Conservation (phyloP, 2,888 invertebrate genomes). For the Eulithis testata region DNA sequence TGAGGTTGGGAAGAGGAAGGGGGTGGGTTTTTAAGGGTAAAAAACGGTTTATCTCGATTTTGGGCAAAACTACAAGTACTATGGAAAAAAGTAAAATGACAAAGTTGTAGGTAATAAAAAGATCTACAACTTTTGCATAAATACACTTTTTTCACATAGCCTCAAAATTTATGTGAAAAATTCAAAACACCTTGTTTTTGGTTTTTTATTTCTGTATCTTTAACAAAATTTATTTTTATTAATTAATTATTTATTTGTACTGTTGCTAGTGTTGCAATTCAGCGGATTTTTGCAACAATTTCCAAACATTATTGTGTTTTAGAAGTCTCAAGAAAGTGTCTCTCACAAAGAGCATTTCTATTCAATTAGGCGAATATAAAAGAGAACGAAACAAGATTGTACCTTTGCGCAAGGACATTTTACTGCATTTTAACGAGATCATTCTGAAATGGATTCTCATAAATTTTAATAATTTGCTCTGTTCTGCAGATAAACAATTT, state of each 20-base stretch:
- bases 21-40: too few relatives aligned
- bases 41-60: too few relatives aligned
- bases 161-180: too few relatives aligned
- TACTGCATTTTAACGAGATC: conserved; percentile 32
- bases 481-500: conserved; percentile 16
- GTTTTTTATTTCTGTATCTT: too few relatives aligned
- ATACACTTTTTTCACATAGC: too few relatives aligned
- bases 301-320: conserved; percentile 17
- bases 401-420: conserved; percentile 24
- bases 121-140: too few relatives aligned
- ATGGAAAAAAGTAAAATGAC: too few relatives aligned
- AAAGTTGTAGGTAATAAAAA: too few relatives aligned
- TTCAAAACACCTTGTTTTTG: too few relatives aligned
- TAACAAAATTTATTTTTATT: too few relatives aligned
- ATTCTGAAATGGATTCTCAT: conserved; percentile 23
- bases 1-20: too few relatives aligned
- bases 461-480: conserved; percentile 29
- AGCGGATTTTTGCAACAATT: conserved; percentile 9
- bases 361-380: conserved; percentile 34
- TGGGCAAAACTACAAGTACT: too few relatives aligned
- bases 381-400: conserved; percentile 30
- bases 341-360: conserved; percentile 29
- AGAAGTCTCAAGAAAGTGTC: conserved; percentile 27
- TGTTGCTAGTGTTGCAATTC: conserved; percentile 13
- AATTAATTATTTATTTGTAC: not conserved